These are phyloP conservation scores for Euwallacea similis DNA, from an alignment of 1,140 invertebrate species.

Conservation along the genomic window DNA sequence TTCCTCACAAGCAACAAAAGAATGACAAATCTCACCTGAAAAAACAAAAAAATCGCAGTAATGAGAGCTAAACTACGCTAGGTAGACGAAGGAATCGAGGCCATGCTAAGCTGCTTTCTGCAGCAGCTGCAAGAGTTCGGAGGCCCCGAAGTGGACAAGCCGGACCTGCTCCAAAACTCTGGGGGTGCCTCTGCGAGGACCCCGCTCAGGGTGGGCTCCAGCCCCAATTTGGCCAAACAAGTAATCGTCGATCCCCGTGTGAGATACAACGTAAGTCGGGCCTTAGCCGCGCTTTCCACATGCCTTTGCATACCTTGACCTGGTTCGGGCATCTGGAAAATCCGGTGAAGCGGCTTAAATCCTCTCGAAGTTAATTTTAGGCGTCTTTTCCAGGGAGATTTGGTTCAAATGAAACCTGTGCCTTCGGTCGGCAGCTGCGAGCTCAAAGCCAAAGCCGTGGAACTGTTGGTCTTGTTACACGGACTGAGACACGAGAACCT, in stretches of 20 bases:
- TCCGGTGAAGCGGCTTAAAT: too few species aligned
- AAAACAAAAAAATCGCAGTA: background rate
- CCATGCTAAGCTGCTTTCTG: slow-evolving; percentile 78
- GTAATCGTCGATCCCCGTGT: slow-evolving; percentile 70
- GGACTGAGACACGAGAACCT: slow-evolving; percentile 85
- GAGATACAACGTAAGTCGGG: slow-evolving; percentile 72
- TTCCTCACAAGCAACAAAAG: background rate
- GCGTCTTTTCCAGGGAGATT: slow-evolving; percentile 69
- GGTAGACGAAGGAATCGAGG: slow-evolving; percentile 81
- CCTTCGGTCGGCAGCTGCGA: slow-evolving; percentile 61
- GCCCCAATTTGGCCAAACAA: slow-evolving; percentile 64
- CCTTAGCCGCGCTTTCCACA: background rate
- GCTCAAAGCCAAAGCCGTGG: slow-evolving; percentile 76
- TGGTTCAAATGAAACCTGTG: slow-evolving; percentile 80
- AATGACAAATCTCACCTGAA: background rate
- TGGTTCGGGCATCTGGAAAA: too few species aligned
- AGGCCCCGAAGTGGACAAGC: slow-evolving; percentile 77
- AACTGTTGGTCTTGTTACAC: slow-evolving; percentile 78
- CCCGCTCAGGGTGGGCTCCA: slow-evolving; percentile 54
- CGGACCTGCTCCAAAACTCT: slow-evolving; percentile 77
- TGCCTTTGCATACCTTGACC: background rate
- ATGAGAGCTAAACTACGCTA: slow-evolving; percentile 43
- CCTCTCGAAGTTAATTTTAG: background rate
- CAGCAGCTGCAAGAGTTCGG: slow-evolving; percentile 79
- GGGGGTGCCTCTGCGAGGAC: slow-evolving; percentile 58